A percentile compares a stretch with the other conserved stretches of the same genome.
phyloP scores from a whole-genome alignment of 2,888 invertebrate genomes.

The Ectemnius cavifrons region DNA sequence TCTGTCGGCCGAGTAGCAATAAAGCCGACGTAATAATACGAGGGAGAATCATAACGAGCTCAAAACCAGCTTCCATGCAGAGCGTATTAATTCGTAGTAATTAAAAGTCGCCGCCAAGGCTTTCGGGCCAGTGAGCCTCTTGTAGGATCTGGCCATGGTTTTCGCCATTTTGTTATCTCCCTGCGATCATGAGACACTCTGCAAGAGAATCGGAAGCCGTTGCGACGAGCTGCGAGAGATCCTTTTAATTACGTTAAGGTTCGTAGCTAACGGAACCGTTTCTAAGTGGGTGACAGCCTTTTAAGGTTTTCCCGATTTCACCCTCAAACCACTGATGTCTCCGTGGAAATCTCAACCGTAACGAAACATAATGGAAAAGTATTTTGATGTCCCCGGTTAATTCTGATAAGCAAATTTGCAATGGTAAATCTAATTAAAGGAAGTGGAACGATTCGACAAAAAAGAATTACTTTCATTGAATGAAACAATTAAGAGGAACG shows the following conservation, averaged over 20 bases:
- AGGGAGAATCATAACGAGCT: neutral
- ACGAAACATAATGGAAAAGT: too few species aligned
- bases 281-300: conserved; percentile 33
- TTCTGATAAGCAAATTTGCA: neutral
- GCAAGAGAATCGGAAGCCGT: conserved; percentile 48
- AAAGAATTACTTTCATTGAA: neutral
- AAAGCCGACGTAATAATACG: neutral
- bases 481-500: neutral
- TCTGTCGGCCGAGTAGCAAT: too few species aligned
- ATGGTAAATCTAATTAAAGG: neutral
- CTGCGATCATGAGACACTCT: conserved; percentile 21
- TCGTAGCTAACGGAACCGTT: conserved; percentile 27
- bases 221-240: conserved; percentile 34
- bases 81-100: conserved; percentile 23
- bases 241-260: conserved; percentile 48
- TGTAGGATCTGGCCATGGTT: neutral
- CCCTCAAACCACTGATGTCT: neutral
- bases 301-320: conserved; percentile 46
- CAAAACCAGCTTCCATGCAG: neutral
- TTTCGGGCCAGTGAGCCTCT: conserved; percentile 6
- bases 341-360: too few species aligned
- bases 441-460: neutral
- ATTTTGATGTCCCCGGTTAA: too few species aligned
- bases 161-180: conserved; percentile 15
- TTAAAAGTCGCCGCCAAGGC: conserved; percentile 16